Evolutionary conservation across 1,140 invertebrate species (phyloP), one percentile per base, ranked within the genome.

Genomic region (Nomia melanderi): DNA sequence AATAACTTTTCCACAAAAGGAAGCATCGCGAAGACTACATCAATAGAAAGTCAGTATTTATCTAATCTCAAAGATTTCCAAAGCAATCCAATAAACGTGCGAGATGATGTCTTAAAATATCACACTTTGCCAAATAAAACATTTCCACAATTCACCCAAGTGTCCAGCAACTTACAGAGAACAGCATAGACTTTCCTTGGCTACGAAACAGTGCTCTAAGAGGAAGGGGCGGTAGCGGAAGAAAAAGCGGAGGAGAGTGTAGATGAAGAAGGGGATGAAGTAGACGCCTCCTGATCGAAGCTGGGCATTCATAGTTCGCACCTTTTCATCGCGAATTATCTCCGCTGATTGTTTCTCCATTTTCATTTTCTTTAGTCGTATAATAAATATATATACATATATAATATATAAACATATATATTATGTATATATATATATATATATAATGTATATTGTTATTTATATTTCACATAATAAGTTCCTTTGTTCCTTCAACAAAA

Each of bases 301-400:
- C 84, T 80, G 78, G 65, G 77, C 84, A 85, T 87, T 87, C 20
- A 69, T 36, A 87, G 85, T 81, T 86, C 80, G 84, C 84, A 86
- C 71, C 81, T 88, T 84, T 72, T 85, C 75, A 81, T 87, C 83
- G 82, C 86, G 87, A 88, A 76, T 81, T 74, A 81, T 82, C 85
- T 86, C 74, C 84, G 83, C 84, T 91, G 87, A 86, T 85, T 90
- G 78, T 72, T 74, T 82, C 79, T 47, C 27, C 27, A 33, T 57
- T 56, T 56, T 36, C 20, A 23, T 83, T 36, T 53, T 44, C 80
- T 87, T 87, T 86, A 78, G 88, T 91, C 81, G 89, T 91, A 90
- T 91, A 90, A 90, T 91, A 91, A 89, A 91, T 91, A 90, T 88
- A 90, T 90, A 87, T 20, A 47, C 86, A 86, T 86, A 87, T 88